Base-by-base conservation (phyloP, 64 coral and sea anemone genomes). In the Acropora yongei region DNA sequence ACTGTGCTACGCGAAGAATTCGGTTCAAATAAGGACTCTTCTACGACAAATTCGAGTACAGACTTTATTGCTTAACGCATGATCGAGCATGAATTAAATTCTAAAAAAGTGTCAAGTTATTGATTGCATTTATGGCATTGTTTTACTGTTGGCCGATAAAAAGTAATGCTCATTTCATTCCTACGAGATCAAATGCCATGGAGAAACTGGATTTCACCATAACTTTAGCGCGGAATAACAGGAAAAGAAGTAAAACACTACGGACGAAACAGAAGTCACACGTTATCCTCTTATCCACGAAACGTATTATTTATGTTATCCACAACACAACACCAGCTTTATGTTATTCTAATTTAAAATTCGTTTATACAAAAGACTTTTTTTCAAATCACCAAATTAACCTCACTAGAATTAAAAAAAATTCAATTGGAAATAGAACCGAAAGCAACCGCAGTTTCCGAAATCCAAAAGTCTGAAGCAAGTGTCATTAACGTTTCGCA, bases 81-180 rank as follows among this genome's bases (percentile, higher is more conserved):
- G 63, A 85, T 47, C 82, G 82, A 47, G 8, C 66, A 67, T 49
- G 82, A 48, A 85, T 85, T 85, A 85, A 72, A 85, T 85, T 85
- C 82, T 85, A 71, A 47, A 65, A 61, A 49, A 71, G 82, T 85
- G 63, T 85, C 82, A 85, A 85, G 82, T 85, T 71, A 85, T 85
- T 85, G 57, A 48, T 16, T 2, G 63, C 82, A 72, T 85, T n/a
- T 44, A 85, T 72, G 44, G 82, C 68, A 85, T 85, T 85, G 82
- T 85, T 85, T 85, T 18, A 41, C 68, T 85, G 61, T 85, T 85
- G 82, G 69, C 72, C 72, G 82, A 85, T 71, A 72, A 85, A 85
- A 85, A 85, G 72, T 71, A 85, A 30, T 85, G 65, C 72, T 85
- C 82, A 85, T 49, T 85, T 65, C 65, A 85, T 71, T 72, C 49